Evolutionary conservation across 2,797 vertebrate species (phyloP).

Genomic region (Falco peregrinus): DNA sequence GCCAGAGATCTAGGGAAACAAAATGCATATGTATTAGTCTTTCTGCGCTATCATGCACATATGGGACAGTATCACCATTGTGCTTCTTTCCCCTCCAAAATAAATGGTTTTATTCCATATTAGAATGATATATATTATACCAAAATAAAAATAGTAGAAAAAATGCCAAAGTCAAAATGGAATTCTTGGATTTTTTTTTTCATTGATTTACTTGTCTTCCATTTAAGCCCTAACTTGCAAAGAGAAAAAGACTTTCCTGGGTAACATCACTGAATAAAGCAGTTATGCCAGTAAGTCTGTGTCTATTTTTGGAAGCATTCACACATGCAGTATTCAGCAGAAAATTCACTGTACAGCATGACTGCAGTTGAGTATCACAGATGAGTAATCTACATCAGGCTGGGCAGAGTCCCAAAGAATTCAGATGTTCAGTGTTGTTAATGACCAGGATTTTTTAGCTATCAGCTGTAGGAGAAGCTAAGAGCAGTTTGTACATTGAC

Average conservation of each 20-base stretch:
- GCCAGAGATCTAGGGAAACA: neutral
- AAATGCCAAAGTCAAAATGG: neutral
- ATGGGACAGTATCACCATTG: neutral
- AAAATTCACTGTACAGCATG: conserved; percentile 33
- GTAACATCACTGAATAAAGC: neutral
- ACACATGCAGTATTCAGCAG: conserved; percentile 32
- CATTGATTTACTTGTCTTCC: neutral
- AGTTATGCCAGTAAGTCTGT: neutral
- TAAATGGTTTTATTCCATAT: neutral
- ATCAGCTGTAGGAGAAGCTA: conserved; percentile 21
- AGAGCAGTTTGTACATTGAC: neutral
- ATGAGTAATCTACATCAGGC: conserved; percentile 46
- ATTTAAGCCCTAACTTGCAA: neutral
- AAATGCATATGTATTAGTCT: neutral
- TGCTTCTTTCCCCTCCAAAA: neutral
- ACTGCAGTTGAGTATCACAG: conserved; percentile 8
- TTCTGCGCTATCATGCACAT: neutral
- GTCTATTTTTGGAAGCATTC: conserved; percentile 51
- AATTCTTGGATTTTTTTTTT: neutral
- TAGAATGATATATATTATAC: conserved; percentile 36
- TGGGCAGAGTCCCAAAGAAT: conserved; percentile 44
- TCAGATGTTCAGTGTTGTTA: conserved; percentile 27
- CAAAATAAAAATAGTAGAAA: neutral
- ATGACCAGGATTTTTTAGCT: conserved; percentile 29
- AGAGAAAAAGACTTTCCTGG: neutral